A percentile compares a stretch with the other conserved stretches of the same genome.
These are phyloP conservation scores for Gandaritis pyraliata DNA, from an alignment of 2,888 invertebrate genomes.

Conservation along the genomic window DNA sequence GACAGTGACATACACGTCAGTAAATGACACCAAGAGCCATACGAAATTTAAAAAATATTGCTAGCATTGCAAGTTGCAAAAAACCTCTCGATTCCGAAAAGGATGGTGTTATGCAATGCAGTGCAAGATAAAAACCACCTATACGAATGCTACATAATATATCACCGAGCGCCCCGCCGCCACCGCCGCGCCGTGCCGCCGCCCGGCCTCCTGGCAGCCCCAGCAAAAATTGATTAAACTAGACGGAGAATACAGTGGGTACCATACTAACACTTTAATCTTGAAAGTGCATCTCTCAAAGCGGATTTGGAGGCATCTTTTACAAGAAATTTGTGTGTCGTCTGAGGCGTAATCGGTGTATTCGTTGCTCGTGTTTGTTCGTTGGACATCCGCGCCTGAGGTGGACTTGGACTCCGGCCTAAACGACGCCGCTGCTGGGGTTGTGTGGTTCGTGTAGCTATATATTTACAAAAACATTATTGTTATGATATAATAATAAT, in stretches of 20 bases:
- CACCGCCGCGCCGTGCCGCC: no score
- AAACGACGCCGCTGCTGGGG: constrained; percentile 62
- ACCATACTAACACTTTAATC: constrained; percentile 64
- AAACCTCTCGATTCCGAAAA: background rate
- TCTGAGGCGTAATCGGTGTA: constrained; percentile 50
- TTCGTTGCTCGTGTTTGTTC: constrained; percentile 71
- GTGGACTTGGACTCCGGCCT: constrained; percentile 77
- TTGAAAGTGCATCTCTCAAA: constrained; percentile 64
- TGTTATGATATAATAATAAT: no score
- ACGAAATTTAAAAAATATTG: constrained; percentile 43
- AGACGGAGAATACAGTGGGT: no score
- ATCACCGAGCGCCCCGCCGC: no score
- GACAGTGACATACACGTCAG: background rate
- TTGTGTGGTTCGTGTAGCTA: constrained; percentile 51
- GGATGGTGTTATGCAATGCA: constrained; percentile 9
- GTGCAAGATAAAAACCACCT: background rate
- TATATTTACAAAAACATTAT: background rate
- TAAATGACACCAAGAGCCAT: constrained; percentile 31
- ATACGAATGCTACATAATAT: background rate
- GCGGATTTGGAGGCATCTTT: constrained; percentile 57
- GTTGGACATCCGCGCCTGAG: constrained; percentile 43
- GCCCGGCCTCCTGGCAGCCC: background rate
- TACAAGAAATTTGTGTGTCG: constrained; percentile 41
- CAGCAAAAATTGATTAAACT: background rate
- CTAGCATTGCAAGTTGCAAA: constrained; percentile 21